Base-by-base conservation (phyloP, 2,888 invertebrate genomes). In the Amaurobius ferox region DNA sequence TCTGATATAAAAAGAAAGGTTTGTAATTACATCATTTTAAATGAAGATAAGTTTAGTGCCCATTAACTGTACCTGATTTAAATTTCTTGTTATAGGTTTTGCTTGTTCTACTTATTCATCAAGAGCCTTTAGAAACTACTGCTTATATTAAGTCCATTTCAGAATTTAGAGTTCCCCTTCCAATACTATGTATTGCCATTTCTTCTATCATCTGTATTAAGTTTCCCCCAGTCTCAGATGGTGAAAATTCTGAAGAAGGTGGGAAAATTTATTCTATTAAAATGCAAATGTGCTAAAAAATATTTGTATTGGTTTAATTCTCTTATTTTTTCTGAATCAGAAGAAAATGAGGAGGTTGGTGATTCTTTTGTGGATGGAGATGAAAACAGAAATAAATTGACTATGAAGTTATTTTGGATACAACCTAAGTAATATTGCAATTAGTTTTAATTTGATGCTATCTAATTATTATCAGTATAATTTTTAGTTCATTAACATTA, bases 151-250 rank as follows among this genome's bases (percentile, higher is more conserved):
- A 90, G 77, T 91, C 88, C 7, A 62, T 98, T 79, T 95, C 97
- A 0, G 97, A 98, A 92, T 97, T 98, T 91, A 93, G 96, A 68
- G 92, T 98, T 70, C 96, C 96, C 0, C 95, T 95, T 89, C 96
- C 97, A 0, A 95, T 97, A 89, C 92, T 98, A 67, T 97, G 97
- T 90, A 96, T 97, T 91, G 96, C 96, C 80, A 95, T 98, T 88
- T 94, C 95, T 1, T 95, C 96, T 90, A 96, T 97, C 0, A 67
- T 35, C 26, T 55, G 19, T 62, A 67, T 55, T 9, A 62, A 77
- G 30, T 32, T 64, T 30, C 19, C 62, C 87, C 88, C 88, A 64
- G 40, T 87, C 16, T 87, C 88, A 30, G 88, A 86, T 61, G 77
- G 71, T 19, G 88, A 88, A 29, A 88, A 89, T 29, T 89, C 88